These are phyloP conservation scores for Anaspis maculata DNA, from an alignment of 2,888 invertebrate species.

Conservation along the genomic window DNA sequence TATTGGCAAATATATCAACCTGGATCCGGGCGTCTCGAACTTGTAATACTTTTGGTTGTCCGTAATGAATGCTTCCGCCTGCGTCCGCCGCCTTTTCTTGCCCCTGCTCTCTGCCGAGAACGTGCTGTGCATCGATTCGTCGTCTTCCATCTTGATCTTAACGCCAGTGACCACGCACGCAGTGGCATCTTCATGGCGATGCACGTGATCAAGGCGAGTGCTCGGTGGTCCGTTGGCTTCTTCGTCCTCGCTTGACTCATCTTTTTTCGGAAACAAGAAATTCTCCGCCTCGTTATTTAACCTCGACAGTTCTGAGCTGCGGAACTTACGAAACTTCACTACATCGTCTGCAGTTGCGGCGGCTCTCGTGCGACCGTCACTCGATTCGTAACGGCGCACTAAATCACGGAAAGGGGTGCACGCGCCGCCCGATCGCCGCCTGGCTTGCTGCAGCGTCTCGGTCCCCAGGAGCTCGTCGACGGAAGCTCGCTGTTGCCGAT, in stretches of 20 bases:
- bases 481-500: slow-evolving; percentile 34
- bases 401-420: slow-evolving; percentile 6
- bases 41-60: slow-evolving; percentile 54
- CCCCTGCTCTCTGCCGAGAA: slow-evolving; percentile 27
- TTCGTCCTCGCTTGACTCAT: slow-evolving; percentile 41
- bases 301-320: slow-evolving; percentile 64
- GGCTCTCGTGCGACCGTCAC: too few species aligned
- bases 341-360: slow-evolving; percentile 40
- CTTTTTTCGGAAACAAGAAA: slow-evolving; percentile 72
- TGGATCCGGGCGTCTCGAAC: slow-evolving; percentile 44
- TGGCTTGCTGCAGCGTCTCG: slow-evolving; percentile 55
- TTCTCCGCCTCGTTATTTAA: slow-evolving; percentile 81
- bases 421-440: slow-evolving; percentile 50
- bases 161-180: too few species aligned
- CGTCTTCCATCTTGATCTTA: slow-evolving; percentile 28
- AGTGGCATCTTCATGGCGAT: slow-evolving; percentile 38
- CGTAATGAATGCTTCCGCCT: slow-evolving; percentile 49
- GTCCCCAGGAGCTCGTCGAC: slow-evolving; percentile 48
- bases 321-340: slow-evolving; percentile 66
- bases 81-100: slow-evolving; percentile 44
- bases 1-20: too few species aligned
- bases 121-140: slow-evolving; percentile 33
- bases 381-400: slow-evolving; percentile 19
- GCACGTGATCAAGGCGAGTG: not conserved
- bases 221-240: slow-evolving; percentile 43